These are phyloP conservation scores for Bombus fervidus DNA, from an alignment of 1,140 invertebrate species.

Conservation along the genomic window DNA sequence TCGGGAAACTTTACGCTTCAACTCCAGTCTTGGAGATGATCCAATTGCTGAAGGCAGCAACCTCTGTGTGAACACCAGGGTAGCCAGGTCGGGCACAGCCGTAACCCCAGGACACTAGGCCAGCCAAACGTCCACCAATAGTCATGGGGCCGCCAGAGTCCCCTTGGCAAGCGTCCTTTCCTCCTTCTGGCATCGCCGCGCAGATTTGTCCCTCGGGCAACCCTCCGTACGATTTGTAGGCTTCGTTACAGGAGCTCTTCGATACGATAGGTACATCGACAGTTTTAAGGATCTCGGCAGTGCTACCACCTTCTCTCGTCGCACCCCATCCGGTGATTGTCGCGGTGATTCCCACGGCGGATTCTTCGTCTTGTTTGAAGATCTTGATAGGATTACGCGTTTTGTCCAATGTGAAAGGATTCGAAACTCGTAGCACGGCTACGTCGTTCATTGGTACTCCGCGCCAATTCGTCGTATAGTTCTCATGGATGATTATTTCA, in stretches of 20 bases:
- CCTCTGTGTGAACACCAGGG: constrained; percentile 84
- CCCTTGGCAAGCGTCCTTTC: constrained; percentile 88
- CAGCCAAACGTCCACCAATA: constrained; percentile 76
- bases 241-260: constrained; percentile 69
- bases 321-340: constrained; percentile 79
- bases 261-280: constrained; percentile 79
- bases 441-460: constrained; percentile 69
- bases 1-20: not conserved
- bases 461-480: constrained; percentile 48
- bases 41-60: constrained; percentile 45
- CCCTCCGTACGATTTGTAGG: constrained; percentile 72
- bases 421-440: constrained; percentile 56
- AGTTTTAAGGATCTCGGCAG: constrained; percentile 62
- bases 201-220: constrained; percentile 89
- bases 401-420: constrained; percentile 53
- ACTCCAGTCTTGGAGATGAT: constrained; percentile 35
- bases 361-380: constrained; percentile 57
- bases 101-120: constrained; percentile 81
- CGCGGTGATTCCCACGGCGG: constrained; percentile 55
- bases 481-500: constrained; percentile 62
- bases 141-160: constrained; percentile 81
- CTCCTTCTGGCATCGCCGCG: constrained; percentile 86
- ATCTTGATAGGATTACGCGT: constrained; percentile 57
- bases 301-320: constrained; percentile 44
- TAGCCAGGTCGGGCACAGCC: constrained; percentile 77